Evolutionary conservation across 2,888 invertebrate genomes (phyloP), one percentile per base, ranked within the genome.

Genomic region (Pollenia griseotomentosa): DNA sequence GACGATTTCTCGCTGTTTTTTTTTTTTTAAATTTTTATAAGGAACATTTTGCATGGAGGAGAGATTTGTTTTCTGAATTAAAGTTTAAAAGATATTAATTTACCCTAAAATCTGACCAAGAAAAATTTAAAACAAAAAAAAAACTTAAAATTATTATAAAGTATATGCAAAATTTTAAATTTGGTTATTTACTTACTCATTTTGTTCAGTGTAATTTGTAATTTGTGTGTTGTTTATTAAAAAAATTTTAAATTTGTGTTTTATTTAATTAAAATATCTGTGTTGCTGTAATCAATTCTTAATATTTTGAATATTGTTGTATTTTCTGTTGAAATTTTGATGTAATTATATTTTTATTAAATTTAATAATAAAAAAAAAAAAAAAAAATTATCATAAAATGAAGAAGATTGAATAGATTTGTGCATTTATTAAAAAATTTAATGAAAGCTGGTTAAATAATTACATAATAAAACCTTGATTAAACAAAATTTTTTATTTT

Each of bases 101-200:
- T 33, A 33, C 33, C 33, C 4, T 6, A 33, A 33, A 33, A 33
- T 33, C 33, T 33, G 33, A 33, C 5, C 33, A 33, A 33, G 33
- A 33, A 33, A 4, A 33, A 6, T 23, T 33, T 33, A 33, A 33
- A 33, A n/a, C n/a, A 33, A 33, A 12, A 48, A 23, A 10, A 55
- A 48, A 59, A 46, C 14, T 71, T 44, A 6, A 42, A 53, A 61
- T 42, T n/a, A 61, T 42, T 57, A 61, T 61, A 40, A 66, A 14
- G 19, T 66, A 11, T n/a, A 14, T 40, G 7, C n/a, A 44, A 63
- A 68, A 51, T 68, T 33, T 68, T 33, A 42, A 70, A 57, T 19
- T 68, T 40, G 4, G 9, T 57, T 68, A 44, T 10, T 88, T 89
- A 92, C 91, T 91, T 90, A 91, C 91, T 91, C 91, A 91, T 91